phyloP scores from a whole-genome alignment of 2,797 vertebrate species.

The Pangasius mekongensis region DNA sequence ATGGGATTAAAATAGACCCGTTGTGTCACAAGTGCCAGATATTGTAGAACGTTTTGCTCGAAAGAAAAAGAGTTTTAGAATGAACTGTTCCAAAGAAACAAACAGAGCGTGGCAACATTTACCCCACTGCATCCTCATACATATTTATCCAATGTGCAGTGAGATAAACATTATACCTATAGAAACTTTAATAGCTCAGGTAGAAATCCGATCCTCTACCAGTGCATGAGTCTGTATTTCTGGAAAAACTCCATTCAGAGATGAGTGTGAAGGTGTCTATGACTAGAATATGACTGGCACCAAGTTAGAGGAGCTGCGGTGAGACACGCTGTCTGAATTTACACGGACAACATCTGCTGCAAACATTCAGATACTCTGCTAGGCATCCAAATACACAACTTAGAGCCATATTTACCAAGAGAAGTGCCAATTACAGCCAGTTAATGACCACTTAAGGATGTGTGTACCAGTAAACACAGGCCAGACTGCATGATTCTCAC shows the following conservation, averaged over 20 bases:
- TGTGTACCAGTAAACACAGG: slow-evolving; percentile 19
- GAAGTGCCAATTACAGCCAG: slow-evolving; percentile 20
- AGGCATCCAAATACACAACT: slow-evolving; percentile 15
- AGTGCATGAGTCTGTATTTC: neutral
- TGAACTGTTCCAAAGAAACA: slow-evolving; percentile 1
- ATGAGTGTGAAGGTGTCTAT: neutral
- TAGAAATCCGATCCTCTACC: neutral
- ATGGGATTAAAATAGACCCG: neutral
- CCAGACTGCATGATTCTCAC: neutral
- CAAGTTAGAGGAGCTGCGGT: neutral
- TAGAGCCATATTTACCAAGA: neutral
- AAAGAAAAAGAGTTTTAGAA: neutral
- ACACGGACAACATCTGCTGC: slow-evolving; percentile 13
- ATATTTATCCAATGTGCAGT: slow-evolving; percentile 1
- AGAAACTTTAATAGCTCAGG: neutral
- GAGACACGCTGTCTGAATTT: slow-evolving; percentile 5
- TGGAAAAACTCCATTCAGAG: neutral
- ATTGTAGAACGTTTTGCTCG: too few species aligned
- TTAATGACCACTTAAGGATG: neutral
- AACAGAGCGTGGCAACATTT: neutral
- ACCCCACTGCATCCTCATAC: neutral
- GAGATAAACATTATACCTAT: neutral
- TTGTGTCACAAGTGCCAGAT: too few species aligned
- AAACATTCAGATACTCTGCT: slow-evolving; percentile 5
- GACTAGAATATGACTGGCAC: slow-evolving; percentile 20